Percentiles rank a stretch among this genome's conserved stretches.
These are phyloP conservation scores for Brachyistius frenatus DNA, from an alignment of 2,113 vertebrate species.

Conservation along the genomic window DNA sequence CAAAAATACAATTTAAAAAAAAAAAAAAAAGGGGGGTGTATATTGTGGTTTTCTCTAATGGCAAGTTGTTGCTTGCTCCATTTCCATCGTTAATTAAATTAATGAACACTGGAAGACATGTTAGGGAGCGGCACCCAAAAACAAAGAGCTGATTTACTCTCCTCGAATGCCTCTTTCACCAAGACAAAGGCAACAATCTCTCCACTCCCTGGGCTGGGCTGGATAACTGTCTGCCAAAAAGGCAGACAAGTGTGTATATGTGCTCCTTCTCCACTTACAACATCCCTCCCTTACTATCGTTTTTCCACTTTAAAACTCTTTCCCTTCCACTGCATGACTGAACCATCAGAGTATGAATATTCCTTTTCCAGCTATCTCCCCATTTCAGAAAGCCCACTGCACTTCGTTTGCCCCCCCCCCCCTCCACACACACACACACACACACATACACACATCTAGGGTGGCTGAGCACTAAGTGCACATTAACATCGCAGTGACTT, in stretches of 20 bases:
- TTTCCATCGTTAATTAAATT: conserved; percentile 75
- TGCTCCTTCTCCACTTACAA: conserved; percentile 55
- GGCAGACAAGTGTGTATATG: conserved; percentile 37
- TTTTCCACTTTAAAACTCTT: conserved; percentile 21
- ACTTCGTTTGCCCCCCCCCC: conserved; percentile 2
- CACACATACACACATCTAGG: not conserved
- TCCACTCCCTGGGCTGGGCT: conserved; percentile 71
- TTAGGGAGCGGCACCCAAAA: conserved; percentile 65
- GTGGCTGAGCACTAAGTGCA: conserved; percentile 51
- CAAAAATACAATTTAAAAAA: conserved; percentile 3
- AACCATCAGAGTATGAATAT: conserved; percentile 3
- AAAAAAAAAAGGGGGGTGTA: conserved; percentile 6
- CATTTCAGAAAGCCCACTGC: conserved; percentile 27
- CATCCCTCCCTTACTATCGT: conserved; percentile 27
- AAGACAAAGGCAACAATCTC: conserved; percentile 71
- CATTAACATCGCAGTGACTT: conserved; percentile 62
- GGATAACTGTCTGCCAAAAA: conserved; percentile 57
- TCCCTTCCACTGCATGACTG: not conserved
- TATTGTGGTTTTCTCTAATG: conserved; percentile 52
- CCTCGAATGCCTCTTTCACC: conserved; percentile 53
- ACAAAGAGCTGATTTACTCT: conserved; percentile 72
- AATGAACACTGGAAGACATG: conserved; percentile 71
- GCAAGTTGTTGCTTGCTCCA: conserved; percentile 56
- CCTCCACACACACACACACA: conserved; percentile 1
- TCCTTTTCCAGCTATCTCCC: conserved; percentile 16